Evolutionary conservation across 2,797 vertebrate species (phyloP).

Genomic region (Xiphorhynchus erythropygius): DNA sequence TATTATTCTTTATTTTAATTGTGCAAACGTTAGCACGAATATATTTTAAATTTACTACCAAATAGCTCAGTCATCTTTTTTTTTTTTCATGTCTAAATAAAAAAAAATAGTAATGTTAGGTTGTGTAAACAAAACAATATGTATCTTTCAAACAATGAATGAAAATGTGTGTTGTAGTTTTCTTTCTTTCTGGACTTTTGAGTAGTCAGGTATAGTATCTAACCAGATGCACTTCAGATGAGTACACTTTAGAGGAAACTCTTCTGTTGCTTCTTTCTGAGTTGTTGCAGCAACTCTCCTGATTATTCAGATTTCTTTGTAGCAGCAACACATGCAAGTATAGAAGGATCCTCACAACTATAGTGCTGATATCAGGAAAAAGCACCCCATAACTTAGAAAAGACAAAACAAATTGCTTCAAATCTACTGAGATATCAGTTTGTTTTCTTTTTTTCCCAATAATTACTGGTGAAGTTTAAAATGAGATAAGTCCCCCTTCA

Average conservation of each 20-base stretch:
- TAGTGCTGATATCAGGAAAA: neutral
- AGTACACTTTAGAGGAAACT: neutral
- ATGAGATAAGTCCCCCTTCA: neutral
- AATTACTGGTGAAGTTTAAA: neutral
- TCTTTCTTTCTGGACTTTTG: neutral
- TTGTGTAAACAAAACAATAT: neutral
- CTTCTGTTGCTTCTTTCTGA: neutral
- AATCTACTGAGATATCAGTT: neutral
- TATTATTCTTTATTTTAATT: neutral
- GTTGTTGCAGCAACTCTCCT: neutral
- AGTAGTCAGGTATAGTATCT: neutral
- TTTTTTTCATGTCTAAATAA: neutral
- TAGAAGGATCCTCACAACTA: neutral
- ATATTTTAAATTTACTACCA: neutral
- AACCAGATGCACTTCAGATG: neutral
- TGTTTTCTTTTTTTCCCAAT: neutral
- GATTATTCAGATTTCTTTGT: neutral
- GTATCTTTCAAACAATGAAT: neutral
- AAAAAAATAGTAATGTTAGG: neutral
- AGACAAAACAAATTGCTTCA: neutral
- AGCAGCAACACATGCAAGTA: neutral
- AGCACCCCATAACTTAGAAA: fast-evolving
- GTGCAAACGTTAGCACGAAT: neutral
- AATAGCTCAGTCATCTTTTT: neutral
- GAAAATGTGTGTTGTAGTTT: neutral